Evolutionary conservation across 2,888 invertebrate genomes (phyloP).

Genomic region (Spisula solida): DNA sequence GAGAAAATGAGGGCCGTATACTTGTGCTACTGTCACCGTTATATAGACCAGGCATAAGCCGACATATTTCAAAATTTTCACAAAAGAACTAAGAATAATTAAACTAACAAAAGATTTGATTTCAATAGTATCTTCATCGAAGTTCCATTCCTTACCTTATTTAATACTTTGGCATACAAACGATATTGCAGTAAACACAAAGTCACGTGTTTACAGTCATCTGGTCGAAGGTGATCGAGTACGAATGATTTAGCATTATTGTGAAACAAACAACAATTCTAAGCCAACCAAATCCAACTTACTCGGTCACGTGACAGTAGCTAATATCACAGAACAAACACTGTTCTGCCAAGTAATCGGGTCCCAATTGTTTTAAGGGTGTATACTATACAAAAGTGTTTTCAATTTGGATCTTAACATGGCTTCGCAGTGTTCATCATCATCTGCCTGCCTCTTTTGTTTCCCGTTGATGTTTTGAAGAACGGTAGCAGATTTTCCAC

Average conservation of each 20-base stretch:
- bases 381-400: no score
- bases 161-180: background rate
- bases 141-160: background rate
- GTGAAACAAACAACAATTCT: background rate
- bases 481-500: no score
- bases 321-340: no score
- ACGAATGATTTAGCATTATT: background rate
- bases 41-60: background rate
- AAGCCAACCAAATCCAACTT: no score
- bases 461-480: no score
- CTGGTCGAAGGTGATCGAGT: background rate
- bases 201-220: background rate
- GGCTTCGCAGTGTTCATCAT: no score
- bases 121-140: background rate
- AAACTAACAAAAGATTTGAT: background rate
- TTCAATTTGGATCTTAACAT: no score
- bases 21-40: background rate
- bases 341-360: no score
- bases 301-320: no score
- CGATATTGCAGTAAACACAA: background rate
- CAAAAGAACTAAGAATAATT: background rate
- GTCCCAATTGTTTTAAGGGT: no score
- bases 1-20: conserved; percentile 7
- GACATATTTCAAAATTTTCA: background rate
- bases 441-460: no score